phyloP scores from a whole-genome alignment of 92 coral and sea anemone genomes.

The Phymanthus crucifer region DNA sequence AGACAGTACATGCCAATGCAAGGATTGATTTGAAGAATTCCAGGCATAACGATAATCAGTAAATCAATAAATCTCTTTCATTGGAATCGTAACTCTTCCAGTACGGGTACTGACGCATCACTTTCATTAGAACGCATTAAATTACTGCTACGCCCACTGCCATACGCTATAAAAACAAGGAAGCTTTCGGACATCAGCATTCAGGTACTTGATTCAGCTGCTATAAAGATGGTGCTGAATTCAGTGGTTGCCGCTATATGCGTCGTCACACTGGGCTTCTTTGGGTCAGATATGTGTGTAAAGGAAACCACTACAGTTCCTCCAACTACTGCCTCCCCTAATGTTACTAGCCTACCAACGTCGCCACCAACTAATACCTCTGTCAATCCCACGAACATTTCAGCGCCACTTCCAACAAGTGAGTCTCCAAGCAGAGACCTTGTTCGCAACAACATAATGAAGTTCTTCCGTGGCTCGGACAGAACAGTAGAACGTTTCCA shows the following conservation, averaged over 20 bases:
- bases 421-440: not conserved
- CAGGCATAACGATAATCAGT: no score
- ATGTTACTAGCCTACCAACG: not conserved
- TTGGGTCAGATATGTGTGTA: not conserved
- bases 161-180: not conserved
- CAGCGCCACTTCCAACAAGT: not conserved
- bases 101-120: no score
- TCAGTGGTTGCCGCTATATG: not conserved
- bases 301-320: not conserved
- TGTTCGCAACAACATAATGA: slow-evolving; percentile 46
- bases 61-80: no score
- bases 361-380: not conserved
- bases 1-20: no score
- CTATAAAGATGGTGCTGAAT: not conserved
- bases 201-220: not conserved
- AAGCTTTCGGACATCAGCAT: not conserved
- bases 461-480: slow-evolving; percentile 46
- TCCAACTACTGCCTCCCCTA: not conserved
- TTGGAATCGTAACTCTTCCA: no score
- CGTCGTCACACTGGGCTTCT: not conserved
- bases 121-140: not conserved
- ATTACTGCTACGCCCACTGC: not conserved
- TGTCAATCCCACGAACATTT: not conserved
- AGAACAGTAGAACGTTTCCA: slow-evolving; percentile 47
- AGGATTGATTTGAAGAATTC: no score